Evolutionary conservation across 2,888 invertebrate species (phyloP), one percentile per base, ranked within the genome.

Genomic region (Dione juno): DNA sequence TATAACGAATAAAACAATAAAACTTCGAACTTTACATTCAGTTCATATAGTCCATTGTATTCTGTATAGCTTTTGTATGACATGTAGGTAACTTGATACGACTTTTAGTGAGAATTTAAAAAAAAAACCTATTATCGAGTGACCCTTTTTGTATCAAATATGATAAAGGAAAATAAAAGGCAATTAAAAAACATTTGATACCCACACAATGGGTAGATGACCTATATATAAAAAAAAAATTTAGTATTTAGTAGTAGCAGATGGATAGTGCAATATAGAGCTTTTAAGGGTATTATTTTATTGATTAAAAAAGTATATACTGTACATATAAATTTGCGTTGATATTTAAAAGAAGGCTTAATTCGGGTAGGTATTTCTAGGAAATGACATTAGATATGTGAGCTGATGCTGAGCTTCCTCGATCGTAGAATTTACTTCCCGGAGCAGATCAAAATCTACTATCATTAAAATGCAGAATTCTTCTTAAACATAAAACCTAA

Each of bases 21-120:
- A 21, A 54, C 6, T 54, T 35, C 8, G 1, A 54, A 28, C 35
- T 54, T 54, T 28, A 35, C 54, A 54, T 54, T 54, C 54, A 54
- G 54, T 54, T 37, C 9, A n/a, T 37, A 9, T n/a, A 57, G n/a
- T n/a, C 54, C 16, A 57, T 57, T 57, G 54, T 57, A 16, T 57
- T 57, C 37, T 5, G n/a, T 37, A 37, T 37, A 57, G 37, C 37
- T 37, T 57, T 57, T 57, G 54, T 57, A 57, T 37, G 54, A 37
- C 54, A 57, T 16, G 37, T 9, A 37, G 9, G n/a, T n/a, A 35
- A 48, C 9, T 10, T 45, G n/a, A n/a, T 54, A 28, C 10, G 35
- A 54, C 35, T 37, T 54, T 54, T 8, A 54, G 35, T n/a, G 9
- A 28, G 54, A n/a, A 35, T 54, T 54, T 54, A n/a, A 16, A 35